phyloP scores from a whole-genome alignment of 2,888 invertebrate species.

The Coelopa pilipes region DNA sequence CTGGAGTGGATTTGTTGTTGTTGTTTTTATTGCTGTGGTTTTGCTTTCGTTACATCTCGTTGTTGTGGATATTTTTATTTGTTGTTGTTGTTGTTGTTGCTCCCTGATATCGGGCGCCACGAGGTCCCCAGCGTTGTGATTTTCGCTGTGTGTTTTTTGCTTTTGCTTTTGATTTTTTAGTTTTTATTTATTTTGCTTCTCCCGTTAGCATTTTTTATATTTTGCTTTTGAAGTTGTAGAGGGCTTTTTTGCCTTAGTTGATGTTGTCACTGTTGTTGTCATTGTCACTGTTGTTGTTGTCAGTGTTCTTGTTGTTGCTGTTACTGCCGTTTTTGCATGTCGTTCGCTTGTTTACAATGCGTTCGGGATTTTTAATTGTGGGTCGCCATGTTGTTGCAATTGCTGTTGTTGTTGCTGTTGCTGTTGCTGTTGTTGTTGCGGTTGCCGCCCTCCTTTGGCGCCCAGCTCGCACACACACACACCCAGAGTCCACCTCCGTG shows the following conservation, averaged over 20 bases:
- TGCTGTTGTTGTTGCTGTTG: not conserved
- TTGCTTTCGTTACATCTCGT: too few species aligned
- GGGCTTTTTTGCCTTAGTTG: not conserved
- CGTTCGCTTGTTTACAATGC: slow-evolving; percentile 21
- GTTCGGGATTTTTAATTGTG: slow-evolving; percentile 25
- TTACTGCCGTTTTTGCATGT: not conserved
- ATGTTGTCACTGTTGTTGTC: not conserved
- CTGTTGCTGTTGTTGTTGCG: not conserved
- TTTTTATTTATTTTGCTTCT: not conserved
- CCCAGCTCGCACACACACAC: not conserved
- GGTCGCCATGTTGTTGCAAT: not conserved
- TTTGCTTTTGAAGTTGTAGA: not conserved
- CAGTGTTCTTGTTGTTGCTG: slow-evolving; percentile 6
- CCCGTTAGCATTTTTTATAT: not conserved
- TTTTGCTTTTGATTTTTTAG: not conserved
- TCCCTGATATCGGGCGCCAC: too few species aligned
- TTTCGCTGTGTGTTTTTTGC: too few species aligned
- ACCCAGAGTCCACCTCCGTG: too few species aligned
- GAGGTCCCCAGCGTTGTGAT: too few species aligned
- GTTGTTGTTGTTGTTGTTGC: too few species aligned
- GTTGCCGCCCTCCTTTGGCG: not conserved
- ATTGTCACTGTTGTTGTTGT: not conserved
- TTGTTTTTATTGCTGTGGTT: too few species aligned
- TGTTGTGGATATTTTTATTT: too few species aligned
- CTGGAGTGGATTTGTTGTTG: too few species aligned